phyloP scores from a whole-genome alignment of 2,888 invertebrate species.

The Platycheirus albimanus region DNA sequence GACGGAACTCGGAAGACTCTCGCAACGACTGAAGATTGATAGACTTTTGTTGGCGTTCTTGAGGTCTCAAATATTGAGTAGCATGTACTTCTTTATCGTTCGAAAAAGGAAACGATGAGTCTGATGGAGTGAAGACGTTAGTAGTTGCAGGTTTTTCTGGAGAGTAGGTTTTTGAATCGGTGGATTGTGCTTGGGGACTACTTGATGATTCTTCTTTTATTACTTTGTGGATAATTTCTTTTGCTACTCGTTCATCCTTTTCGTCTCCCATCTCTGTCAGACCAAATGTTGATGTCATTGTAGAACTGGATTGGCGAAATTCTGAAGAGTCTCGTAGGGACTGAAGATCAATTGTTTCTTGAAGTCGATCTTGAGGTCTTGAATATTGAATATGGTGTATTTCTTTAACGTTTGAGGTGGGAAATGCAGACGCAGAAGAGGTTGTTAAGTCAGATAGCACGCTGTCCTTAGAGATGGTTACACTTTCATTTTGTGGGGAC shows the following conservation, averaged over 20 bases:
- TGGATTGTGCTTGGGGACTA: no score
- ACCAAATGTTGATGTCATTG: background rate
- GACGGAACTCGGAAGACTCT: background rate
- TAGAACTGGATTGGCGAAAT: background rate
- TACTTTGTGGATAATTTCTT: background rate
- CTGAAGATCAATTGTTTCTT: constrained; percentile 4
- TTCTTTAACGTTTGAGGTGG: background rate
- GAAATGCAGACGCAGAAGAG: background rate
- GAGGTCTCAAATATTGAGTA: background rate
- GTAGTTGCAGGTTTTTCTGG: no score
- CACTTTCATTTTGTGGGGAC: no score
- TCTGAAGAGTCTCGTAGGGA: background rate
- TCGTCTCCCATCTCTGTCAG: background rate
- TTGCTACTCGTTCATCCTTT: background rate
- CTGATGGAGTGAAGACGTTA: background rate
- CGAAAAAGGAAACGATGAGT: background rate
- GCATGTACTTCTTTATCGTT: background rate
- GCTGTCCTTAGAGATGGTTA: no score
- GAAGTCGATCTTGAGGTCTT: constrained; percentile 77
- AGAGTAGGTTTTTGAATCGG: no score
- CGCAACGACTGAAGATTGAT: constrained; percentile 76
- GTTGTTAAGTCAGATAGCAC: no score
- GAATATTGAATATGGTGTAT: background rate
- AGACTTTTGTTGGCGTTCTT: constrained; percentile 75
- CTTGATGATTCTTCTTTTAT: background rate